Evolutionary conservation across 2,797 vertebrate species (phyloP).

Genomic region (Eulemur rubriventer): DNA sequence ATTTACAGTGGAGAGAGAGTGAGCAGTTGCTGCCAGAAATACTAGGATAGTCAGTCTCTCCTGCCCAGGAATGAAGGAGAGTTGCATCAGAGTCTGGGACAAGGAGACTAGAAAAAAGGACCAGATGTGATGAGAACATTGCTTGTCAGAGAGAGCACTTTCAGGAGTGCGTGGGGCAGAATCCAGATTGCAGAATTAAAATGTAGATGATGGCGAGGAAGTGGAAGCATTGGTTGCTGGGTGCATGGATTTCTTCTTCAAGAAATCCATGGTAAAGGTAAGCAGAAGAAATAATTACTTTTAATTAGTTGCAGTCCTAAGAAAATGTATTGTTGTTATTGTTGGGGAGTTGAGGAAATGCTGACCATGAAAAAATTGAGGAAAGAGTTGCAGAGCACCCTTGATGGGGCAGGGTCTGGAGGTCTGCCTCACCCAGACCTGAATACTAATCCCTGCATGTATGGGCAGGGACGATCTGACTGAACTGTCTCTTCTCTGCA

Average conservation of each 20-base stretch:
- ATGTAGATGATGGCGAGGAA: neutral
- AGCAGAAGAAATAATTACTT: slow-evolving; percentile 10
- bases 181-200: neutral
- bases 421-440: neutral
- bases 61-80: neutral
- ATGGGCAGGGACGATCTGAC: neutral
- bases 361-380: neutral
- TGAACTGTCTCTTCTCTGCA: neutral
- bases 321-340: neutral
- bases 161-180: neutral
- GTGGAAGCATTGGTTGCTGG: neutral
- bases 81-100: neutral
- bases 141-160: neutral
- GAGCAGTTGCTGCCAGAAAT: slow-evolving; percentile 20
- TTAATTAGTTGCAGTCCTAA: neutral
- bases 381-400: neutral
- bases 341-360: neutral
- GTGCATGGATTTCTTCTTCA: slow-evolving; percentile 38
- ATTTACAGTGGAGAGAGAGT: slow-evolving; percentile 46
- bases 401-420: neutral
- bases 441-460: neutral
- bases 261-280: slow-evolving; percentile 51
- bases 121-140: neutral
- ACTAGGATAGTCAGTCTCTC: neutral
- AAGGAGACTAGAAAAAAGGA: neutral